phyloP scores from a whole-genome alignment of 2,797 vertebrate genomes.

The Falco cherrug region DNA sequence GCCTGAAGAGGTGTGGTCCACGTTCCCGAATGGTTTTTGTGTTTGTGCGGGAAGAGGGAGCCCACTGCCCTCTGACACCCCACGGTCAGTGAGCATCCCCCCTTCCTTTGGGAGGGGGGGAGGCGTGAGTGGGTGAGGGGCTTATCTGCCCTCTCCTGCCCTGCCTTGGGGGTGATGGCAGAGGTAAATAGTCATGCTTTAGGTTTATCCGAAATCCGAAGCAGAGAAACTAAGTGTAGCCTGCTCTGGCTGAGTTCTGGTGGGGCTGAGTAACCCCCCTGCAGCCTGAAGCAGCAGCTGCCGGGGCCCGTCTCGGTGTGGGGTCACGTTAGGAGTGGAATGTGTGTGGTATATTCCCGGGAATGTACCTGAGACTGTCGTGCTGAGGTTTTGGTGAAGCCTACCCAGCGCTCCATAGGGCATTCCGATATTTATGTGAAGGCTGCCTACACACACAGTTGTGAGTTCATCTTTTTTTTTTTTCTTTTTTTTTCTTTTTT shows the following conservation, averaged over 20 bases:
- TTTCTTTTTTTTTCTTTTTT: neutral
- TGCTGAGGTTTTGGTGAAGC: neutral
- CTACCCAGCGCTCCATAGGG: accelerated
- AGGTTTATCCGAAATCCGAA: neutral
- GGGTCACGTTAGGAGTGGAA: neutral
- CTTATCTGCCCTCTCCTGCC: neutral
- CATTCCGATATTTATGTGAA: accelerated
- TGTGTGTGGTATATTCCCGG: accelerated
- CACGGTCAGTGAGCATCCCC: accelerated
- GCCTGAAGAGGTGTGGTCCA: neutral
- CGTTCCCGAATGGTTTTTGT: neutral
- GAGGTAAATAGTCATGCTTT: neutral
- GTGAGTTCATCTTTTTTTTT: neutral
- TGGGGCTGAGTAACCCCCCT: accelerated
- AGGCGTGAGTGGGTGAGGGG: neutral
- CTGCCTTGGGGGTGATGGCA: neutral
- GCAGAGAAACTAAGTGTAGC: neutral
- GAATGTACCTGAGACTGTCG: accelerated
- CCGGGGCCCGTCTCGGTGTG: accelerated
- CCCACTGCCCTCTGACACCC: accelerated
- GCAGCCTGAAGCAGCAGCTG: neutral
- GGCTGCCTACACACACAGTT: accelerated
- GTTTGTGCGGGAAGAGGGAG: neutral
- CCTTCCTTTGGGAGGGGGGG: neutral
- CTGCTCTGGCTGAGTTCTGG: accelerated